Conservation (phyloP, 2,113 vertebrate species). For the Hirundichthys speculiger region DNA sequence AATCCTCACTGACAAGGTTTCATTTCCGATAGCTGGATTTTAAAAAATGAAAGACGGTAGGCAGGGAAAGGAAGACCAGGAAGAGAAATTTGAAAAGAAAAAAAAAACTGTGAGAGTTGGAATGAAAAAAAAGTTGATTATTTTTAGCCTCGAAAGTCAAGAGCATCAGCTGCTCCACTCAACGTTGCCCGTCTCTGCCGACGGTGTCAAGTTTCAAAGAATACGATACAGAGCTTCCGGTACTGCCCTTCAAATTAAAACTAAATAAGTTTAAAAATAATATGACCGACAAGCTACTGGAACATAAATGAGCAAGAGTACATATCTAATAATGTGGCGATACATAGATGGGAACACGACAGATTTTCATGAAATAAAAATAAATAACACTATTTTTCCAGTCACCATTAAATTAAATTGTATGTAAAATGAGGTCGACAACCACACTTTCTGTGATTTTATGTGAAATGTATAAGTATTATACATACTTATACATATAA, state of each 20-base stretch:
- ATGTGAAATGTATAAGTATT: too few species aligned
- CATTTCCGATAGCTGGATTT: slow-evolving; percentile 64
- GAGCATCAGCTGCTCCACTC: slow-evolving; percentile 84
- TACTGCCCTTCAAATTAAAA: slow-evolving; percentile 20
- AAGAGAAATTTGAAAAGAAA: slow-evolving; percentile 26
- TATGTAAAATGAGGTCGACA: too few species aligned
- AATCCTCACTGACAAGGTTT: slow-evolving; percentile 50
- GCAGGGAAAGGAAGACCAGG: neutral
- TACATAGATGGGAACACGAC: too few species aligned
- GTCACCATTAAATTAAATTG: too few species aligned
- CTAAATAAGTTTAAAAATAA: too few species aligned
- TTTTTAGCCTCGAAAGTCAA: slow-evolving; percentile 87
- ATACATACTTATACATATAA: too few species aligned
- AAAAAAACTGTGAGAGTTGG: slow-evolving; percentile 32
- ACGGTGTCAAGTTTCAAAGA: neutral
- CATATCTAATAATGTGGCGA: too few species aligned
- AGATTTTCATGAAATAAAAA: too few species aligned
- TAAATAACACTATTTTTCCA: too few species aligned
- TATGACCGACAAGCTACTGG: neutral
- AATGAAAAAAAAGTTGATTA: slow-evolving; percentile 81
- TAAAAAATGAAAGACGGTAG: slow-evolving; percentile 24
- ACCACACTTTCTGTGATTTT: too few species aligned
- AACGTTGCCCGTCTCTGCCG: slow-evolving; percentile 41
- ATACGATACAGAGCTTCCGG: neutral
- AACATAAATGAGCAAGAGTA: too few species aligned